phyloP scores from a whole-genome alignment of 2,888 invertebrate species.

The Caenorhabditis sp. region DNA sequence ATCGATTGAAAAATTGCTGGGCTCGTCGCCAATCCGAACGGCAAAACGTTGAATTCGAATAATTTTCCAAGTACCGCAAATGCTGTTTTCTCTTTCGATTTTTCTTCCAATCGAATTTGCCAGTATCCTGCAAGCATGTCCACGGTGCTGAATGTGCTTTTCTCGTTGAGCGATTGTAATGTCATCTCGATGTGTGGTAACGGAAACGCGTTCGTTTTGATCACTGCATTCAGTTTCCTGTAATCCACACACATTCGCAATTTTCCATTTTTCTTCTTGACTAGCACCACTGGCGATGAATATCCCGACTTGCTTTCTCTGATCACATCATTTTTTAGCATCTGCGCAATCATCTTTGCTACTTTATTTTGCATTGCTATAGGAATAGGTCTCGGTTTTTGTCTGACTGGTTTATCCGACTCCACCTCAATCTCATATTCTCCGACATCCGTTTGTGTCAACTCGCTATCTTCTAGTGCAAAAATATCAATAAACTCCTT shows the following conservation, averaged over 20 bases:
- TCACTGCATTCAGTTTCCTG: slow-evolving; percentile 45
- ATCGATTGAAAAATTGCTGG: slow-evolving; percentile 60
- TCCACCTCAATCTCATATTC: slow-evolving; percentile 9
- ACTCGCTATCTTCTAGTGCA: slow-evolving; percentile 17
- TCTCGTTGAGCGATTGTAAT: slow-evolving; percentile 30
- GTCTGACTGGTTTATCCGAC: slow-evolving; percentile 11
- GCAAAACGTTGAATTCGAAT: slow-evolving; percentile 57
- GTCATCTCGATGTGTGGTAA: slow-evolving; percentile 46
- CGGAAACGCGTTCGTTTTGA: slow-evolving; percentile 44
- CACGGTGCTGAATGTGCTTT: slow-evolving; percentile 37
- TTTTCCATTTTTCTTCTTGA: slow-evolving; percentile 45
- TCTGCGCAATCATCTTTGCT: slow-evolving; percentile 9
- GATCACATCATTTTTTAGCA: slow-evolving; percentile 22
- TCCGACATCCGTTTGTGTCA: slow-evolving; percentile 7
- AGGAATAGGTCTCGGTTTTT: slow-evolving; percentile 29
- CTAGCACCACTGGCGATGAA: slow-evolving; percentile 29
- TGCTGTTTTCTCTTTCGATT: slow-evolving; percentile 49
- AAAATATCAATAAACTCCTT: slow-evolving; percentile 12
- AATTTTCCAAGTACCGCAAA: slow-evolving; percentile 45
- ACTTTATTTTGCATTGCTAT: slow-evolving; percentile 19
- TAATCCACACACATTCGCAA: slow-evolving; percentile 55
- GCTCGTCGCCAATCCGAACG: slow-evolving; percentile 57
- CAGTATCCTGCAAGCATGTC: slow-evolving; percentile 55
- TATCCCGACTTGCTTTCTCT: slow-evolving; percentile 17
- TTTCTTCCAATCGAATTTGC: slow-evolving; percentile 47